phyloP scores from a whole-genome alignment of 1,140 invertebrate genomes.

The Agraylea sexmaculata region DNA sequence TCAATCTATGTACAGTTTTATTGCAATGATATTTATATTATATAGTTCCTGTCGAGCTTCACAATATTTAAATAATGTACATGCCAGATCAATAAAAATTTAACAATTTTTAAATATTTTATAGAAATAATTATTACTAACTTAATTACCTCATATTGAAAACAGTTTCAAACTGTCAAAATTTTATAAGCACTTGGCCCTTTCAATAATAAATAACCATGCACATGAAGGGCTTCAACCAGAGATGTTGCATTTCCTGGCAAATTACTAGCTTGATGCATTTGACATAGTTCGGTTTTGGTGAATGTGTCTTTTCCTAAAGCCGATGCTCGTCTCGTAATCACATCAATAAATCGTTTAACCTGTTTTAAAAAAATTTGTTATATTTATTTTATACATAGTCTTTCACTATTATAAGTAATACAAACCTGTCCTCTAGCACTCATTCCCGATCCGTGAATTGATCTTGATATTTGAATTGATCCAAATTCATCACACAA shows the following conservation, averaged over 20 bases:
- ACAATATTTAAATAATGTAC: conserved; percentile 8
- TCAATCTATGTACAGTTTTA: conserved; percentile 22
- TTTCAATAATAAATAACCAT: conserved; percentile 77
- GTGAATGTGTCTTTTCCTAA: conserved; percentile 60
- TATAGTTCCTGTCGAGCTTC: conserved; percentile 24
- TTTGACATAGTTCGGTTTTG: conserved; percentile 51
- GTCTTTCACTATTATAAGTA: conserved; percentile 2
- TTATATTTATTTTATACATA: background rate
- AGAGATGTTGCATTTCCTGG: conserved; percentile 51
- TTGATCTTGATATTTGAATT: conserved; percentile 56
- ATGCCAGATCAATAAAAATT: conserved; percentile 9
- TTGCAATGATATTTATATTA: conserved; percentile 28
- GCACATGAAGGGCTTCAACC: conserved; percentile 66
- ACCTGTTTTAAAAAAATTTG: conserved; percentile 37
- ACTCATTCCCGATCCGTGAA: conserved; percentile 62
- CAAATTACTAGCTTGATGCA: conserved; percentile 56
- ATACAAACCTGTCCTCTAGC: conserved; percentile 48
- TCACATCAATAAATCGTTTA: conserved; percentile 59
- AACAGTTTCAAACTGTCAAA: conserved; percentile 20
- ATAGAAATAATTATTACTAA: background rate
- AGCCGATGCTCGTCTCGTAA: conserved; percentile 51
- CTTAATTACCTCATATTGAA: conserved; percentile 1
- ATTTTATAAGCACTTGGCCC: conserved; percentile 61
- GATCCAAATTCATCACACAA: conserved; percentile 57
- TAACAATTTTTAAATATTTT: background rate